These are phyloP conservation scores for Ctenoplectra terminalis DNA, from an alignment of 1,140 invertebrate species.

Conservation along the genomic window DNA sequence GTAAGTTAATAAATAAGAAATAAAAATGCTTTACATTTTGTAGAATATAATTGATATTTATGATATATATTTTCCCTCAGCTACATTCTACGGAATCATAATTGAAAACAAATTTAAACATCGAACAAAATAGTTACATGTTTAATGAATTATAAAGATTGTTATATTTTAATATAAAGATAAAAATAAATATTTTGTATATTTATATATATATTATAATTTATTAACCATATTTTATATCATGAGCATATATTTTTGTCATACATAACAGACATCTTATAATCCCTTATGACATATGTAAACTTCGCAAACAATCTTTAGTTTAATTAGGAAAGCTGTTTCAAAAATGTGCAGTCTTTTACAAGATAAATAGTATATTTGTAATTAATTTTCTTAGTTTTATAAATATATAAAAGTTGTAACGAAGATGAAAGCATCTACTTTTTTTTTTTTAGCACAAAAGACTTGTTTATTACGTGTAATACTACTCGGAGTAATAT, in stretches of 20 bases:
- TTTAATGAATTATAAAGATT: slow-evolving; percentile 15
- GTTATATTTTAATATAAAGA: slow-evolving; percentile 34
- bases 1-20: slow-evolving; percentile 82
- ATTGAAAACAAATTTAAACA: background rate
- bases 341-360: slow-evolving; percentile 50
- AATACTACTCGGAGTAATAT: slow-evolving; percentile 34
- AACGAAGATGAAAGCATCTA: slow-evolving; percentile 56
- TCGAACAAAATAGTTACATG: background rate
- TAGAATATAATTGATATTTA: slow-evolving; percentile 19
- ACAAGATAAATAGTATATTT: slow-evolving; percentile 34
- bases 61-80: slow-evolving; percentile 58
- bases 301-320: slow-evolving; percentile 51
- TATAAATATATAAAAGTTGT: slow-evolving; percentile 53
- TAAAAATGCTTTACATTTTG: slow-evolving; percentile 4
- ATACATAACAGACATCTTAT: slow-evolving; percentile 50
- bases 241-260: slow-evolving; percentile 54
- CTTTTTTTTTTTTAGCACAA: slow-evolving; percentile 42
- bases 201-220: slow-evolving; percentile 50
- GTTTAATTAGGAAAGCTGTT: slow-evolving; percentile 46
- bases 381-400: slow-evolving; percentile 43
- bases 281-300: slow-evolving; percentile 56
- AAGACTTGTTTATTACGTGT: slow-evolving; percentile 44
- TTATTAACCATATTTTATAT: slow-evolving; percentile 50
- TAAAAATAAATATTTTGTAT: slow-evolving; percentile 40
- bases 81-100: slow-evolving; percentile 67